Evolutionary conservation across 2,797 vertebrate genomes (phyloP).

Genomic region (Sebastes trivittatus): DNA sequence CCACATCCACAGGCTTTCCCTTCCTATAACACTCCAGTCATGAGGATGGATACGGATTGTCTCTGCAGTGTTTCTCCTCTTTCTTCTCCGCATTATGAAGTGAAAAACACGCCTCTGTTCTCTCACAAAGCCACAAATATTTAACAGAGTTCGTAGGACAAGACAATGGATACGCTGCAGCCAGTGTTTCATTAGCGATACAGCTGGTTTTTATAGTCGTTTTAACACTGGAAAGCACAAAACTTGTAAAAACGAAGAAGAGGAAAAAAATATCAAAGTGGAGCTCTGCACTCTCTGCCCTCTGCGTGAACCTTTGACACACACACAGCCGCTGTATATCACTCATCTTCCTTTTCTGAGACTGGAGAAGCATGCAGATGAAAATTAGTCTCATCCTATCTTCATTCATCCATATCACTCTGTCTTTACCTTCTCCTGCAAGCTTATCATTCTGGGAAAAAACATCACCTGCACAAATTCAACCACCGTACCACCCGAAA

Average conservation of each 20-base stretch:
- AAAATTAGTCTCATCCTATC: constrained; percentile 50
- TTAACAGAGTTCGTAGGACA: constrained; percentile 42
- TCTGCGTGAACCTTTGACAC: constrained; percentile 67
- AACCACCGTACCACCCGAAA: neutral
- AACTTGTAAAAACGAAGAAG: constrained; percentile 5
- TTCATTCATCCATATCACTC: constrained; percentile 36
- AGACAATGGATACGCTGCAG: constrained; percentile 50
- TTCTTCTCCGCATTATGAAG: constrained; percentile 1
- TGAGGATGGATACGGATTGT: constrained; percentile 39
- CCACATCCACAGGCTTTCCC: constrained; percentile 40
- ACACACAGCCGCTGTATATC: constrained; percentile 24
- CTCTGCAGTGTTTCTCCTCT: constrained; percentile 19
- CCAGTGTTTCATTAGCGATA: constrained; percentile 45
- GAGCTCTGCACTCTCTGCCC: constrained; percentile 56
- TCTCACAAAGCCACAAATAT: constrained; percentile 45
- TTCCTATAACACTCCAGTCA: constrained; percentile 14
- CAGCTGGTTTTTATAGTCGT: constrained; percentile 49
- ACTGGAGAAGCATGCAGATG: constrained; percentile 34
- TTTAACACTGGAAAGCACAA: constrained; percentile 30
- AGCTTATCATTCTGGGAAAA: constrained; percentile 5
- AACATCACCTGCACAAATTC: constrained; percentile 10
- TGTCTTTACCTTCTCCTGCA: constrained; percentile 10
- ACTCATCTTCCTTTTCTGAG: constrained; percentile 39
- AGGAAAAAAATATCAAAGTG: constrained; percentile 27
- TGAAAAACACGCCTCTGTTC: constrained; percentile 15